Evolutionary conservation across 2,113 vertebrate species (phyloP).

Genomic region (Eptatretus burgeri): DNA sequence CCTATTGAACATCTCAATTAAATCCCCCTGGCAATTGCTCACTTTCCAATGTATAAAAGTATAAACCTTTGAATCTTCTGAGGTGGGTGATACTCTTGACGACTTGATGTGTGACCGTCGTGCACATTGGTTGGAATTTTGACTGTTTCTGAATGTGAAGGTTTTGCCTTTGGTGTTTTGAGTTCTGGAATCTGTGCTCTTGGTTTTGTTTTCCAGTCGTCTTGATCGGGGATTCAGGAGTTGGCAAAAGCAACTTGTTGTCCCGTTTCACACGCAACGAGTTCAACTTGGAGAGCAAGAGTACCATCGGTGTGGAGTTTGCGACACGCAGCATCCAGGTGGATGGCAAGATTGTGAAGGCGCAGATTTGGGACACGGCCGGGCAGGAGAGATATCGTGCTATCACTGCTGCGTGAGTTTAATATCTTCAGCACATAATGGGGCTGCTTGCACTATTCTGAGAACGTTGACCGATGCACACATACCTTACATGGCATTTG

Average conservation of each 20-base stretch:
- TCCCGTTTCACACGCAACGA: constrained; percentile 51
- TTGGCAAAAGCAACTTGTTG: constrained; percentile 48
- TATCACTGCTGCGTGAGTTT: constrained; percentile 44
- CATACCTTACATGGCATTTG: background rate
- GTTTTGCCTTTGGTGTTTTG: too few relatives aligned
- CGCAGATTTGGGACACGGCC: constrained; percentile 49
- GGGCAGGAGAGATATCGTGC: constrained; percentile 47
- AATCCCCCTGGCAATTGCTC: too few relatives aligned
- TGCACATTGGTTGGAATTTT: too few relatives aligned
- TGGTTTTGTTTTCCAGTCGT: constrained; percentile 20
- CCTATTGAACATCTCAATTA: too few relatives aligned
- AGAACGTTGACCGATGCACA: background rate
- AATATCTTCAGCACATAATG: too few relatives aligned
- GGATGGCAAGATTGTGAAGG: constrained; percentile 37
- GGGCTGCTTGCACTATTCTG: background rate
- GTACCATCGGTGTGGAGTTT: constrained; percentile 50
- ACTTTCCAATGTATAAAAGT: too few relatives aligned
- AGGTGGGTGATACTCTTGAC: too few relatives aligned
- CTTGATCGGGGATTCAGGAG: constrained; percentile 41
- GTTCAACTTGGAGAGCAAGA: constrained; percentile 50
- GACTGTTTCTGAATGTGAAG: too few relatives aligned
- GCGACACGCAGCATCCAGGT: constrained; percentile 45
- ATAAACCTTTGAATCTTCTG: too few relatives aligned
- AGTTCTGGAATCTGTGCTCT: too few relatives aligned
- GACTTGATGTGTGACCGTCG: too few relatives aligned